Conservation (phyloP, 2,888 invertebrate species). For the Ommatoiulus sabulosus region DNA sequence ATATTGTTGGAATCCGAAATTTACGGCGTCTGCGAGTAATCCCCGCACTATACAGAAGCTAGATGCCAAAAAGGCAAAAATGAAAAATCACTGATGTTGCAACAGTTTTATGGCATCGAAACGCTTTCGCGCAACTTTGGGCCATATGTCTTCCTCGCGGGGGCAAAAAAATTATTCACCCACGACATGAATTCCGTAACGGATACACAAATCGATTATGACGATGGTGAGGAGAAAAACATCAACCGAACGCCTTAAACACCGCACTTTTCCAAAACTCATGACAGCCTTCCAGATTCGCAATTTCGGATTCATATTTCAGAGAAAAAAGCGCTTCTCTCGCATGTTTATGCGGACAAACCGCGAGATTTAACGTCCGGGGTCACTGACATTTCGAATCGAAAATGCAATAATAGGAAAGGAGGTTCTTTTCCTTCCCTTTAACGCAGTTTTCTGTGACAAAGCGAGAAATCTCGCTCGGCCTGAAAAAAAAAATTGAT, state of each 20-base stretch:
- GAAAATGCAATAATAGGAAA: neutral
- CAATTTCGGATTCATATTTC: neutral
- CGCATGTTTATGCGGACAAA: neutral
- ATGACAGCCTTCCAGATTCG: neutral
- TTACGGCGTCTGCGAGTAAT: neutral
- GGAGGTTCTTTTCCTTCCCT: neutral
- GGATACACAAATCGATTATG: slow-evolving; percentile 28
- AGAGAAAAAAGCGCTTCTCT: neutral
- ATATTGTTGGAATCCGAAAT: neutral
- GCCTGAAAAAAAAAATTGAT: neutral
- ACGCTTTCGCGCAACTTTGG: neutral
- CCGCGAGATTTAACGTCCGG: neutral
- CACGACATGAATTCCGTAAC: slow-evolving; percentile 6
- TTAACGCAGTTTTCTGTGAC: neutral
- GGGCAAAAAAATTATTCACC: neutral
- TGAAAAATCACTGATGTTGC: slow-evolving; percentile 15
- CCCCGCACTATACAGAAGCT: neutral
- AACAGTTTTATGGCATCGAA: slow-evolving; percentile 6
- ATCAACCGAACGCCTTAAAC: neutral
- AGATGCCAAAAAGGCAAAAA: neutral
- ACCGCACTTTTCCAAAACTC: neutral
- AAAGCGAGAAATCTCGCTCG: neutral
- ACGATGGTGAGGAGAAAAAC: neutral
- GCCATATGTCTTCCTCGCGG: neutral
- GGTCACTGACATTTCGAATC: neutral